A percentile compares a stretch with the other conserved stretches of the same genome.
These are phyloP conservation scores for Gyps fulvus DNA, from an alignment of 2,113 vertebrate species.

Conservation along the genomic window DNA sequence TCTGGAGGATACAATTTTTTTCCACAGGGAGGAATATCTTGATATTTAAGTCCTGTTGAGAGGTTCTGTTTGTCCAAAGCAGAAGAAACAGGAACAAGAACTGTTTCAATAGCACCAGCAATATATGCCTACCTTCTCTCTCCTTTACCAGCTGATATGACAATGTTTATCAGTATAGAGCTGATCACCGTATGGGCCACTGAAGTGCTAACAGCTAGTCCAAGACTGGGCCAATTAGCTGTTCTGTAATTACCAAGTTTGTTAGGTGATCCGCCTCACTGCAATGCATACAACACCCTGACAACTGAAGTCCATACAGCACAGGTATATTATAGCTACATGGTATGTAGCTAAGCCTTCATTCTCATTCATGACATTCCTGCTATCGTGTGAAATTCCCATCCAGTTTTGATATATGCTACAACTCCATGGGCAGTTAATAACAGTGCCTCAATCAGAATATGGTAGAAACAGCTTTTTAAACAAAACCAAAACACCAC, in stretches of 20 bases:
- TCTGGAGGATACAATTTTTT: not conserved
- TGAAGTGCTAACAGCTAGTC: not conserved
- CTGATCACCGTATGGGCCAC: not conserved
- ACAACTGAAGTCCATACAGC: not conserved
- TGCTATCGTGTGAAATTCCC: not conserved
- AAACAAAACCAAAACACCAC: not conserved
- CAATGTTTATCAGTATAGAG: not conserved
- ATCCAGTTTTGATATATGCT: not conserved
- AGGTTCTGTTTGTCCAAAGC: not conserved
- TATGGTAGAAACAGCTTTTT: not conserved
- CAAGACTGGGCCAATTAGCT: not conserved
- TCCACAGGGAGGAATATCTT: not conserved
- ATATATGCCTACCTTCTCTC: not conserved
- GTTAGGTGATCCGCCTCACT: not conserved
- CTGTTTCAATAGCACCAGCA: not conserved
- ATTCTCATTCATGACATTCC: not conserved
- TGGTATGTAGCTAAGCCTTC: not conserved
- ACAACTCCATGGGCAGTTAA: not conserved
- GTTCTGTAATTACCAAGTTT: not conserved
- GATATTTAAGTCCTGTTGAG: not conserved
- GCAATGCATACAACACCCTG: not conserved
- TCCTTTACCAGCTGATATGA: not conserved
- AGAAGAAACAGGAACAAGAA: not conserved
- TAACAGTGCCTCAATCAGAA: not conserved
- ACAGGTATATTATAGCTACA: not conserved